Conservation (phyloP, 37 sponge, comb jelly and placozoan genomes). For the Beroe forskalii region DNA sequence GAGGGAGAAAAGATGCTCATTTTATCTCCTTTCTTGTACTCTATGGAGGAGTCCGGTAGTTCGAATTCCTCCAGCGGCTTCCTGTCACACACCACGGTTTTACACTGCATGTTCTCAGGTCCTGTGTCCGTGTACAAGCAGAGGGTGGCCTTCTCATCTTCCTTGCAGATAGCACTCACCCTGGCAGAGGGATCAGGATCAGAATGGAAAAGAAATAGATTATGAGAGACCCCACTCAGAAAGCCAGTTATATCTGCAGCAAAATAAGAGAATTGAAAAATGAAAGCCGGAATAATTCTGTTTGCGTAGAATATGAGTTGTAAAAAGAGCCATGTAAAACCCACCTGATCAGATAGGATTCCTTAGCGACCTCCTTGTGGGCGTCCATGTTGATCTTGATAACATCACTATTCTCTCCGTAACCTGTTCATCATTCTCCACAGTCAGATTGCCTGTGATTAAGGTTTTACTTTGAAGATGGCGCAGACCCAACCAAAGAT, state of each 20-base stretch:
- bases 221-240: too few species aligned
- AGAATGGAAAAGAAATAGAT: too few species aligned
- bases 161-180: background rate
- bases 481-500: too few species aligned
- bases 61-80: constrained; percentile 30
- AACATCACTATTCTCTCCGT: background rate
- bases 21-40: constrained; percentile 54
- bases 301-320: too few species aligned
- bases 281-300: too few species aligned
- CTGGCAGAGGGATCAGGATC: too few species aligned
- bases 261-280: too few species aligned
- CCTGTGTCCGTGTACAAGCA: constrained; percentile 20
- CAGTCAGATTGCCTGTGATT: constrained; percentile 48
- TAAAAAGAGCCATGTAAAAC: too few species aligned
- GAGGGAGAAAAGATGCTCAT: constrained; percentile 37
- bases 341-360: background rate
- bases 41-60: constrained; percentile 15
- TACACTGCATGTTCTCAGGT: background rate
- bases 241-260: too few species aligned
- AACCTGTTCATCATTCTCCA: background rate
- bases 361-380: background rate
- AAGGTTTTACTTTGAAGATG: too few species aligned
- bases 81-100: background rate
- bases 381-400: constrained; percentile 2
- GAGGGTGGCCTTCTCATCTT: background rate